Percentiles rank a stretch among this genome's conserved stretches.
Evolutionary conservation across 2,113 vertebrate species (phyloP).

Genomic region (Anthoscopus minutus): DNA sequence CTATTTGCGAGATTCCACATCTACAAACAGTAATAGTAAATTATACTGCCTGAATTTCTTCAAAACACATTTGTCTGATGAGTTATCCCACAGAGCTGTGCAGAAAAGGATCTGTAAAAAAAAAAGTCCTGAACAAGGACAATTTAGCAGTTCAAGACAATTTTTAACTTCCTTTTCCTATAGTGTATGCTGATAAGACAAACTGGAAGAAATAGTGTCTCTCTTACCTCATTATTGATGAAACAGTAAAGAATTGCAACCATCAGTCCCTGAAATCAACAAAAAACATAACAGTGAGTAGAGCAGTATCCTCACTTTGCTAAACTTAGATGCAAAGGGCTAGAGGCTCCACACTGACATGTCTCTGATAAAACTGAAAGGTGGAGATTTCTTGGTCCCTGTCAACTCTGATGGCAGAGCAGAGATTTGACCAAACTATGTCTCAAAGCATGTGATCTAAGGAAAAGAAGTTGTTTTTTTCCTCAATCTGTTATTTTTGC

Average conservation of each 20-base stretch:
- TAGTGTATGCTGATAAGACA: background rate
- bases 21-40: background rate
- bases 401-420: background rate
- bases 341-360: background rate
- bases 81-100: background rate
- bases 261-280: constrained; percentile 78
- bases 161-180: constrained; percentile 25
- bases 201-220: background rate
- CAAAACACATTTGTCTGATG: background rate
- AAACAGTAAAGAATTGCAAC: constrained; percentile 87
- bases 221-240: constrained; percentile 86
- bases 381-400: background rate
- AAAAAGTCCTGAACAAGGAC: background rate
- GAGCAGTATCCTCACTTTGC: background rate
- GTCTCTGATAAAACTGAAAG: background rate
- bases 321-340: background rate
- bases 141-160: background rate
- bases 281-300: background rate
- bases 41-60: background rate
- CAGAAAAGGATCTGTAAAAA: background rate
- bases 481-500: background rate
- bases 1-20: background rate
- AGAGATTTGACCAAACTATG: background rate
- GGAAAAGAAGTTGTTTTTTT: background rate
- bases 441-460: background rate